Evolutionary conservation across 2,113 vertebrate species (phyloP).

Genomic region (Dunckerocampus dactyliophorus): DNA sequence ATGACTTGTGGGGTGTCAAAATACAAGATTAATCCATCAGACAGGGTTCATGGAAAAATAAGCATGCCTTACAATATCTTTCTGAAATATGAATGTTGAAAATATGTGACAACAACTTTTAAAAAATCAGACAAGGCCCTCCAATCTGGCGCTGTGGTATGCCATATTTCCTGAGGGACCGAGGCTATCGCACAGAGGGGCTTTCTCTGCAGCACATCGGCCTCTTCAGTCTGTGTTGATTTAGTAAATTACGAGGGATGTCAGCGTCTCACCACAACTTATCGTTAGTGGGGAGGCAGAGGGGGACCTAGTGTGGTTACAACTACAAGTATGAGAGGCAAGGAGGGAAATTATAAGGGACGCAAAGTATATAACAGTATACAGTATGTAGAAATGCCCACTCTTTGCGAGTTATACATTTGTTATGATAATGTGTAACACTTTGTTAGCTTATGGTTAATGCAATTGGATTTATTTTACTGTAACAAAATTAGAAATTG

Average conservation of each 20-base stretch:
- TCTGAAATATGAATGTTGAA: background rate
- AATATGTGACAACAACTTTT: background rate
- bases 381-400: too few relatives aligned
- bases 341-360: background rate
- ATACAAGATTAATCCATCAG: background rate
- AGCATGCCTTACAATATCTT: background rate
- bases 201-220: slow-evolving; percentile 67
- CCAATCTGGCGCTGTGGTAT: slow-evolving; percentile 39
- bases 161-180: slow-evolving; percentile 50
- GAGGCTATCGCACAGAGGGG: slow-evolving; percentile 48
- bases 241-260: slow-evolving; percentile 71
- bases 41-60: background rate
- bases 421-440: too few relatives aligned
- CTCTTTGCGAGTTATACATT: too few relatives aligned
- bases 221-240: slow-evolving; percentile 70
- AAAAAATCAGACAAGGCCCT: slow-evolving; percentile 18
- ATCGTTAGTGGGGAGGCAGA: slow-evolving; percentile 40
- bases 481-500: too few relatives aligned
- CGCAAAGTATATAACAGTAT: background rate
- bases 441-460: too few relatives aligned
- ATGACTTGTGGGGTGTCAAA: background rate
- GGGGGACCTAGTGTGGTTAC: background rate
- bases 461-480: too few relatives aligned
- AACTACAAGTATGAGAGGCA: slow-evolving; percentile 26
- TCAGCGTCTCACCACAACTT: slow-evolving; percentile 66